A percentile compares a stretch with the other conserved stretches of the same genome.
Evolutionary conservation across 2,888 invertebrate species (phyloP).

Genomic region (Seira musarum): DNA sequence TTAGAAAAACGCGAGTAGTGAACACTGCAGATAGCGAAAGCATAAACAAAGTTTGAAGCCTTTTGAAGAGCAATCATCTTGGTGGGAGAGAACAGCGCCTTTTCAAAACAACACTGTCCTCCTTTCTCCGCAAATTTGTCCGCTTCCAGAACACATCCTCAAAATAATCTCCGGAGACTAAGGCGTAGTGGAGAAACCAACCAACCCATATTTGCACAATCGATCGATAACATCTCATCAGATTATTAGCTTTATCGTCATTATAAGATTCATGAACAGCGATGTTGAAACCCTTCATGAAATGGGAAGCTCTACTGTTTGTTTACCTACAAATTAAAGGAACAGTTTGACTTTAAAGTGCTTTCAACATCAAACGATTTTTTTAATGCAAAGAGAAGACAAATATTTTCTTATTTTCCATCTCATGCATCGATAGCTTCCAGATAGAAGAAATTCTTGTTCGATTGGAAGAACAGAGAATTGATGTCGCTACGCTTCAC

Average conservation of each 20-base stretch:
- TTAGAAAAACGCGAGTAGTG: no score
- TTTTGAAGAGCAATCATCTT: no score
- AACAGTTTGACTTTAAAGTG: not conserved
- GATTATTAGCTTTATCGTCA: slow-evolving; percentile 5
- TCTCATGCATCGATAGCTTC: not conserved
- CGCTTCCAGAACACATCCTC: no score
- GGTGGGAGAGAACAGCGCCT: no score
- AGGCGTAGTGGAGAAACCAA: no score
- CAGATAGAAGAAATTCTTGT: not conserved
- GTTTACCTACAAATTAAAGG: slow-evolving; percentile 1
- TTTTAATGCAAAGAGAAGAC: not conserved
- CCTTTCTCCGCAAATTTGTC: no score
- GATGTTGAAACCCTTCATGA: not conserved
- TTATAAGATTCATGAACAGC: not conserved
- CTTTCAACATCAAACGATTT: not conserved
- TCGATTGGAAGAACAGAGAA: not conserved
- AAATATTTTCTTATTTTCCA: slow-evolving; percentile 7
- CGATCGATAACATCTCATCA: not conserved
- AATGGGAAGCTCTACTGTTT: not conserved
- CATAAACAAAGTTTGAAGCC: no score
- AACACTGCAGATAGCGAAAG: no score
- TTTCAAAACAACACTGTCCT: no score
- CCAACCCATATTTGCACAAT: not conserved
- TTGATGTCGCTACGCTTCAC: not conserved
- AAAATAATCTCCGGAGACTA: no score